phyloP scores from a whole-genome alignment of 35 echinoderm and acorn worm species.

The Eucidaris tribuloides region DNA sequence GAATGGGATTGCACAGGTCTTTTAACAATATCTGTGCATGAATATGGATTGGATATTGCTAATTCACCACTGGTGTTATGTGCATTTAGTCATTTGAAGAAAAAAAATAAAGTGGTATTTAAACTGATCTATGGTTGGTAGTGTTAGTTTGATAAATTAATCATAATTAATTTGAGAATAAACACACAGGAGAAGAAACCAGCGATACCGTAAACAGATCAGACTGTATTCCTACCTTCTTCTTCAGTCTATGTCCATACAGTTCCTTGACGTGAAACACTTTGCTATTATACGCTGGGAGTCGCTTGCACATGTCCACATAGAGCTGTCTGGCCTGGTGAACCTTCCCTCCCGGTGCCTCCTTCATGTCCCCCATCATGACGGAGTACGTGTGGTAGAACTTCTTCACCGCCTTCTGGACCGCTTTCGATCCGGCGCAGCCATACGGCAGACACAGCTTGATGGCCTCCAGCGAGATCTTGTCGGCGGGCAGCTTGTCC shows the following conservation, averaged over 20 bases:
- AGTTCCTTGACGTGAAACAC: conserved; percentile 65
- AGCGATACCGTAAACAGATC: no score
- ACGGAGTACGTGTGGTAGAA: conserved; percentile 27
- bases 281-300: conserved; percentile 45
- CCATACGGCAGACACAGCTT: conserved; percentile 30
- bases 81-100: no score
- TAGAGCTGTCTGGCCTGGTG: conserved; percentile 51
- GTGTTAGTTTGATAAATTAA: no score
- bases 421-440: conserved; percentile 1
- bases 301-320: conserved; percentile 53
- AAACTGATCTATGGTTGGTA: no score
- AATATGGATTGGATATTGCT: no score
- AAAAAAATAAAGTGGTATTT: no score
- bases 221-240: conserved; percentile 60
- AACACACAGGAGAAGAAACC: no score
- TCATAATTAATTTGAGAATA: no score
- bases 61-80: no score
- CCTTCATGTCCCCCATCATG: conserved; percentile 36
- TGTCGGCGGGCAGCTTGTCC: not conserved
- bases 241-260: conserved; percentile 38
- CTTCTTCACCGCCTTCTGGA: conserved; percentile 52
- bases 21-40: no score
- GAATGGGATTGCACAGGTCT: no score
- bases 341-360: conserved; percentile 13
- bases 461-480: conserved; percentile 20